phyloP scores from a whole-genome alignment of 1,140 invertebrate species.

The Antheraea mylitta region DNA sequence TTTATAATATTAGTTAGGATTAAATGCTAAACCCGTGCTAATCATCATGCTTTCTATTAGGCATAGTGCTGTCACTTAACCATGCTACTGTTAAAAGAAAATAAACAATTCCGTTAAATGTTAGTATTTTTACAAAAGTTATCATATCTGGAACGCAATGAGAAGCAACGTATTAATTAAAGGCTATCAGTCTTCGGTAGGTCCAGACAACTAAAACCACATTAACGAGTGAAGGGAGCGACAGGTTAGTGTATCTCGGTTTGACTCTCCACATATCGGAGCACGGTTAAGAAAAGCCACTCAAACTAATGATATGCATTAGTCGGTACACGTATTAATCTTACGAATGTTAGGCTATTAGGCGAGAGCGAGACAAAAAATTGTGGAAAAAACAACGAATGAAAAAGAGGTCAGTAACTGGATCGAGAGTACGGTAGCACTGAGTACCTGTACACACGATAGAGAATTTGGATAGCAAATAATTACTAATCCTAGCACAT shows the following conservation, averaged over 20 bases:
- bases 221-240: conserved; percentile 5
- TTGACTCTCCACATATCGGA: background rate
- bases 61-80: too few relatives aligned
- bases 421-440: conserved; percentile 50
- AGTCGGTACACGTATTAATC: conserved; percentile 57
- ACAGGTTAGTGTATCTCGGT: background rate
- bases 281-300: conserved; percentile 37
- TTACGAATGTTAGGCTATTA: conserved; percentile 64
- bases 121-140: too few relatives aligned
- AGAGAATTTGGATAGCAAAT: conserved; percentile 16
- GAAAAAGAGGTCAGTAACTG: conserved; percentile 66
- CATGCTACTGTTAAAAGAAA: too few relatives aligned
- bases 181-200: background rate
- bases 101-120: too few relatives aligned
- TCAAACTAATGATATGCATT: conserved; percentile 72
- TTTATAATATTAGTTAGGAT: too few relatives aligned
- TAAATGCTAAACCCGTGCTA: too few relatives aligned
- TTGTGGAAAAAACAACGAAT: conserved; percentile 35
- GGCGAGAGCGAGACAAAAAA: conserved; percentile 45
- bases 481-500: background rate
- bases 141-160: background rate
- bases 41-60: too few relatives aligned
- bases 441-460: conserved; percentile 28
- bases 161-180: background rate
- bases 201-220: background rate